phyloP scores from a whole-genome alignment of 2,797 vertebrate species.

The Danio kyathit region DNA sequence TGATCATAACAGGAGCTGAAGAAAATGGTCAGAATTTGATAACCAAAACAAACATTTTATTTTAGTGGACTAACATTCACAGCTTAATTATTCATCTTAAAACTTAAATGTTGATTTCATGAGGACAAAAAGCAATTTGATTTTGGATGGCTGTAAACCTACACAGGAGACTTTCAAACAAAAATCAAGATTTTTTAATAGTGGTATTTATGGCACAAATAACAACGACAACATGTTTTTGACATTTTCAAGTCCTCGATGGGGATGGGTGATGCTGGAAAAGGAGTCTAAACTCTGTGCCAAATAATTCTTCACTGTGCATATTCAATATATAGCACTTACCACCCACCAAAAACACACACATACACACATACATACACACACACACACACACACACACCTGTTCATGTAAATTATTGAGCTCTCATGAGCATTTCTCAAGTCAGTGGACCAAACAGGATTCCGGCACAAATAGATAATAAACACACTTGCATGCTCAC shows the following conservation, averaged over 20 bases:
- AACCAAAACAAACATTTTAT: too few relatives aligned
- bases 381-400: conserved; percentile 18
- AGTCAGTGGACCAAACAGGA: conserved; percentile 28
- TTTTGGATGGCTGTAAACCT: too few relatives aligned
- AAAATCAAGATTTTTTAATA: too few relatives aligned
- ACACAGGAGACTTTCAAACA: too few relatives aligned
- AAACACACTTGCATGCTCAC: conserved; percentile 20
- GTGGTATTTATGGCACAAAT: background rate
- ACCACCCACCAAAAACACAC: background rate
- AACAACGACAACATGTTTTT: background rate
- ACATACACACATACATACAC: conserved; percentile 15
- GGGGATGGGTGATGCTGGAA: background rate
- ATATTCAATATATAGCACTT: background rate
- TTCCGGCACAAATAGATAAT: conserved; percentile 24
- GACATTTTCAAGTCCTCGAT: background rate
- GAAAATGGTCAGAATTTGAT: too few relatives aligned
- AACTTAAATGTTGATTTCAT: too few relatives aligned
- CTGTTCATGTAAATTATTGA: conserved; percentile 22
- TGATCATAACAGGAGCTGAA: too few relatives aligned
- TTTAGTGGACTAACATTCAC: too few relatives aligned
- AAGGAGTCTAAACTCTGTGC: background rate
- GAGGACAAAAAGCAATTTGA: too few relatives aligned
- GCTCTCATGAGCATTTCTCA: conserved; percentile 34
- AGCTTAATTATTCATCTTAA: too few relatives aligned
- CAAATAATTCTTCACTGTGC: background rate